phyloP scores from a whole-genome alignment of 92 coral and sea anemone genomes.

The Metridium senile region DNA sequence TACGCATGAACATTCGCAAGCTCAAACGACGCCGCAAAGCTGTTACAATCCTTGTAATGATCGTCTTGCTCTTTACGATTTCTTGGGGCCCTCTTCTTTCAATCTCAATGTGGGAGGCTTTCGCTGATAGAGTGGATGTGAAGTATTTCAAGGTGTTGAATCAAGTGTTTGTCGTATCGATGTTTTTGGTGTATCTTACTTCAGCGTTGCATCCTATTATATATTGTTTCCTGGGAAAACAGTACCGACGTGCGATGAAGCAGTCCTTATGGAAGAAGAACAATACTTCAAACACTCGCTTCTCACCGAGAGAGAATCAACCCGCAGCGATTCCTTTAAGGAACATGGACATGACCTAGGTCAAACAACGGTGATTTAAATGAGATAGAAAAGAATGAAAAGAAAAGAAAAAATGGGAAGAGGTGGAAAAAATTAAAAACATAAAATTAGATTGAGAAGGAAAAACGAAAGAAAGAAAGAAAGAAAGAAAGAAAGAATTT shows the following conservation, averaged over 20 bases:
- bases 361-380: neutral
- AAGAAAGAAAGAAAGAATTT: too few species aligned
- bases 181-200: slow-evolving; percentile 59
- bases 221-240: slow-evolving; percentile 68
- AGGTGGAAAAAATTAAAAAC: neutral
- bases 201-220: slow-evolving; percentile 74
- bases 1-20: slow-evolving; percentile 30
- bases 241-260: slow-evolving; percentile 66
- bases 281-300: slow-evolving; percentile 19
- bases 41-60: slow-evolving; percentile 61
- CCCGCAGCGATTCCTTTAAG: slow-evolving; percentile 23
- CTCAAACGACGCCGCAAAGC: slow-evolving; percentile 70
- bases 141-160: slow-evolving; percentile 22
- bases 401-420: neutral
- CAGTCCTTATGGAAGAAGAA: slow-evolving; percentile 37
- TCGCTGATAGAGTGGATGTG: neutral
- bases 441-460: too few species aligned
- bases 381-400: neutral
- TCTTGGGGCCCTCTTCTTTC: slow-evolving; percentile 62
- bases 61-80: slow-evolving; percentile 52
- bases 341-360: slow-evolving; percentile 14
- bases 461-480: too few species aligned
- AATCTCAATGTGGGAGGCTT: slow-evolving; percentile 42
- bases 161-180: slow-evolving; percentile 28
- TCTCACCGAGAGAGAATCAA: slow-evolving; percentile 28